These are phyloP conservation scores for Phocoena sinus DNA, from an alignment of 2,113 vertebrate genomes.

Conservation along the genomic window DNA sequence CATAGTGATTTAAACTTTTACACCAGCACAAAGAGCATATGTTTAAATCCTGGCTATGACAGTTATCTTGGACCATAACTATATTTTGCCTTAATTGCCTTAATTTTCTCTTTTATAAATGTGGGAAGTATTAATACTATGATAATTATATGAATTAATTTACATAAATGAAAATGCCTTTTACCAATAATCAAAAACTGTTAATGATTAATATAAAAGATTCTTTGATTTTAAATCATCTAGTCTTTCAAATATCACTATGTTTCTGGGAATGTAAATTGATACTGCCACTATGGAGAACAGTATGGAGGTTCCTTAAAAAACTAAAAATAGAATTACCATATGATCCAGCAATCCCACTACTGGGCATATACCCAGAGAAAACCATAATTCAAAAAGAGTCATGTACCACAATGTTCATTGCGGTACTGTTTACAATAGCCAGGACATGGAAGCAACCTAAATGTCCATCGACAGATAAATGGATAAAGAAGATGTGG, in stretches of 20 bases:
- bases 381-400: too few species aligned
- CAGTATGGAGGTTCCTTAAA: too few species aligned
- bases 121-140: not conserved
- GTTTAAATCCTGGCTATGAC: not conserved
- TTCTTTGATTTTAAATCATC: not conserved
- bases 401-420: too few species aligned
- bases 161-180: not conserved
- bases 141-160: not conserved
- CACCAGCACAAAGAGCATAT: not conserved
- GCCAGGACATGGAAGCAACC: too few species aligned
- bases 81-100: not conserved
- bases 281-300: too few species aligned
- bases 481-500: too few species aligned
- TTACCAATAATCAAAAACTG: not conserved
- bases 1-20: not conserved
- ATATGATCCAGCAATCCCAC: too few species aligned
- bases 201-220: not conserved
- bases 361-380: too few species aligned
- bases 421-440: too few species aligned
- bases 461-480: too few species aligned
- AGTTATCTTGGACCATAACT: not conserved
- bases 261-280: too few species aligned
- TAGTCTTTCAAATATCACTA: not conserved
- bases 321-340: too few species aligned
- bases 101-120: not conserved